Evolutionary conservation across 2,113 vertebrate species (phyloP).

Genomic region (Alethe castanea): DNA sequence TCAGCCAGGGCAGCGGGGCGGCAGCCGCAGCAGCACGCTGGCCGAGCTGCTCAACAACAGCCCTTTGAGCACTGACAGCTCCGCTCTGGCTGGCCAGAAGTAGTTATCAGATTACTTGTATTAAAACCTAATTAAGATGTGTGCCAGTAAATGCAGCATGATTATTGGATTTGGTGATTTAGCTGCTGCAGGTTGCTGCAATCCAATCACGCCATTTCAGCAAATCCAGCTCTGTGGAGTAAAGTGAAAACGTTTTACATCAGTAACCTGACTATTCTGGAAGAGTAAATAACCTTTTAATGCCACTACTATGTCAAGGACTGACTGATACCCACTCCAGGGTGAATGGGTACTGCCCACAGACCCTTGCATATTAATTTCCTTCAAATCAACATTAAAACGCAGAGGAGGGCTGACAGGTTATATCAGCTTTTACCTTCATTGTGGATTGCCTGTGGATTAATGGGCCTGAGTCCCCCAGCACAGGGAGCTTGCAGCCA

Average conservation of each 20-base stretch:
- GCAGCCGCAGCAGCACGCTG: not conserved
- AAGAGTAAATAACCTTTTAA: constrained; percentile 19
- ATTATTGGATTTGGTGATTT: constrained; percentile 88
- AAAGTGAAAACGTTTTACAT: not conserved
- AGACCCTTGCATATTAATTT: not conserved
- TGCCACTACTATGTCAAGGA: not conserved
- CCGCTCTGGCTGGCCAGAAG: constrained; percentile 67
- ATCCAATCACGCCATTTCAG: constrained; percentile 70
- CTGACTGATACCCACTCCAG: not conserved
- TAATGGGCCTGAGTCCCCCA: not conserved
- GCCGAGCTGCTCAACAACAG: constrained; percentile 67
- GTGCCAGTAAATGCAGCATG: constrained; percentile 83
- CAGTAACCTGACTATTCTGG: not conserved
- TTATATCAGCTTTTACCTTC: not conserved
- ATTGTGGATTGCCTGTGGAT: not conserved
- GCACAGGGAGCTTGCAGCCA: not conserved
- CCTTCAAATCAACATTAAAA: not conserved
- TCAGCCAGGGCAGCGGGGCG: constrained; percentile 80
- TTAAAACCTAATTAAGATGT: constrained; percentile 94
- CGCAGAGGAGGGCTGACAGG: not conserved
- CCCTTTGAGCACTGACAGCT: constrained; percentile 72
- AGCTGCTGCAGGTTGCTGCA: constrained; percentile 76
- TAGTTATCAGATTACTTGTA: constrained; percentile 85
- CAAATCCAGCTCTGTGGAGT: constrained; percentile 33
- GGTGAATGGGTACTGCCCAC: not conserved